Percentiles rank a stretch among this genome's conserved stretches.
phyloP scores from a whole-genome alignment of 2,888 invertebrate species.

The Apamea anceps region DNA sequence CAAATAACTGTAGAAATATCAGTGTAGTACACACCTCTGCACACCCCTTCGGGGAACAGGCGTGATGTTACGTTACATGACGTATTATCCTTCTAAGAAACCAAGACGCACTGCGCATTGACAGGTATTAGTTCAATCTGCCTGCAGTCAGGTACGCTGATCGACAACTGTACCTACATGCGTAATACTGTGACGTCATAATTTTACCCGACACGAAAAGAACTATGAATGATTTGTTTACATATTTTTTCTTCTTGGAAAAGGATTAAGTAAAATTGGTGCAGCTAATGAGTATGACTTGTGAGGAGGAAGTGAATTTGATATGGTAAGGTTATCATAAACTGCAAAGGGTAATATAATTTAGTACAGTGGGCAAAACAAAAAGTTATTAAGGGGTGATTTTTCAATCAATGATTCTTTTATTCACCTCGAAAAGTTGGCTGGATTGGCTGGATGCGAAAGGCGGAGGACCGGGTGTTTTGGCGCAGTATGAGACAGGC shows the following conservation, averaged over 20 bases:
- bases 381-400: background rate
- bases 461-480: too few relatives aligned
- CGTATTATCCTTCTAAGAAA: constrained; percentile 31
- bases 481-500: too few relatives aligned
- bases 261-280: constrained; percentile 30
- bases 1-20: background rate
- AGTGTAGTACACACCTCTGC: background rate
- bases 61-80: constrained; percentile 8
- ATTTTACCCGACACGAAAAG: constrained; percentile 29
- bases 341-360: background rate
- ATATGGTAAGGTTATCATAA: background rate
- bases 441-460: too few relatives aligned
- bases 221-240: constrained; percentile 46
- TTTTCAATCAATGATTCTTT: background rate
- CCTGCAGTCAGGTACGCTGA: constrained; percentile 35
- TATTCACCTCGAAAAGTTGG: background rate
- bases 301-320: constrained; percentile 20
- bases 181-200: constrained; percentile 42
- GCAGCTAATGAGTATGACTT: constrained; percentile 23
- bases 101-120: constrained; percentile 32
- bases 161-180: constrained; percentile 1
- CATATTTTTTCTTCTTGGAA: constrained; percentile 39
- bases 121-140: constrained; percentile 17
- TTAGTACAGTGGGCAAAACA: background rate
- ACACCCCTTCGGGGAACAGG: background rate